A percentile compares a stretch with the other conserved stretches of the same genome.
Evolutionary conservation across 1,140 invertebrate species (phyloP).

Genomic region (Euglossa dilemma): DNA sequence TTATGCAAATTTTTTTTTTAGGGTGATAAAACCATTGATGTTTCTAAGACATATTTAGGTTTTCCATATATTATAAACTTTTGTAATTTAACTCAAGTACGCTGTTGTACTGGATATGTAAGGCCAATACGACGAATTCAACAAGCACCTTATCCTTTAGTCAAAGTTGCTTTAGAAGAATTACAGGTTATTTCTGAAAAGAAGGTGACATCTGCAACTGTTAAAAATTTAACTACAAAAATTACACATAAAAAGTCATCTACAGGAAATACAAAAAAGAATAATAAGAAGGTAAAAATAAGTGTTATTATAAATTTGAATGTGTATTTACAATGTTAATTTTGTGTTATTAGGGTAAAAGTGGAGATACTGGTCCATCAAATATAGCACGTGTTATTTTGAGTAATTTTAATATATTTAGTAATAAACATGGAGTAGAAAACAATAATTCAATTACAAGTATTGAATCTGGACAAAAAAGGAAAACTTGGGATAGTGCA

Average conservation of each 20-base stretch:
- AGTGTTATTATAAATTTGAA: constrained; percentile 5
- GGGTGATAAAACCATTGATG: constrained; percentile 89
- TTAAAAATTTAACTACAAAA: constrained; percentile 76
- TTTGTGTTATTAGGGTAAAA: constrained; percentile 73
- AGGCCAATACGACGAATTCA: constrained; percentile 88
- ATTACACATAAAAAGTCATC: constrained; percentile 75
- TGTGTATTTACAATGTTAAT: constrained; percentile 10
- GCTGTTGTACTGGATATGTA: constrained; percentile 87
- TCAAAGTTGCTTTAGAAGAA: constrained; percentile 86
- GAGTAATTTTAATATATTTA: constrained; percentile 91
- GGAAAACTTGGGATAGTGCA: constrained; percentile 79
- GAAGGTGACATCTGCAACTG: constrained; percentile 59
- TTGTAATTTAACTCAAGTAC: constrained; percentile 89
- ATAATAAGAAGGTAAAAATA: constrained; percentile 66
- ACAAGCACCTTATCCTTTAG: constrained; percentile 90
- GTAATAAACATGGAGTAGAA: constrained; percentile 80
- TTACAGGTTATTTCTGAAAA: constrained; percentile 76
- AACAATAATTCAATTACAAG: constrained; percentile 67
- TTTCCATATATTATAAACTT: constrained; percentile 92
- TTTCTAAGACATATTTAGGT: constrained; percentile 87
- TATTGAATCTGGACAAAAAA: constrained; percentile 71
- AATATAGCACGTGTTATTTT: constrained; percentile 89
- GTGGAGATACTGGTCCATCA: constrained; percentile 80
- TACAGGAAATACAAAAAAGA: constrained; percentile 75
- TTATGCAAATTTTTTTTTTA: constrained; percentile 71